Evolutionary conservation across 37 sponge, comb jelly and placozoan species (phyloP).

Genomic region (Halichondria panicea): DNA sequence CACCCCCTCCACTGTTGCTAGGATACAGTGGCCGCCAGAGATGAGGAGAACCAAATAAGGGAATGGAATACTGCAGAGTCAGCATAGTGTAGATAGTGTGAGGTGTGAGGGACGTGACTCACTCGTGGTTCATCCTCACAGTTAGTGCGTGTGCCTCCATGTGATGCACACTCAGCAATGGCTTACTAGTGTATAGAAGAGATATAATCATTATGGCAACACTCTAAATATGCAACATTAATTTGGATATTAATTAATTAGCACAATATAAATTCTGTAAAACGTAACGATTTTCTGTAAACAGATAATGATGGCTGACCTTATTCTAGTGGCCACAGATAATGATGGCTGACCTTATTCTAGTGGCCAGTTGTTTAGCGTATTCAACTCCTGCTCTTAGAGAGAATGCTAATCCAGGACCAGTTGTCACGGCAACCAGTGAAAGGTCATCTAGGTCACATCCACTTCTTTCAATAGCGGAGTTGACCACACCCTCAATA

Average conservation of each 20-base stretch:
- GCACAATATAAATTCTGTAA: too few species aligned
- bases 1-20: slow-evolving; percentile 45
- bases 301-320: slow-evolving; percentile 22
- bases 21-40: slow-evolving; percentile 85
- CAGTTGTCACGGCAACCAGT: slow-evolving; percentile 73
- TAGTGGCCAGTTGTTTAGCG: slow-evolving; percentile 41
- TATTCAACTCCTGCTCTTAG: slow-evolving; percentile 57
- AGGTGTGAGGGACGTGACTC: slow-evolving; percentile 1
- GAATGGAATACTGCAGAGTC: slow-evolving; percentile 62
- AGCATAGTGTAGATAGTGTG: background rate
- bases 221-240: too few species aligned
- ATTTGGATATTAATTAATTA: too few species aligned
- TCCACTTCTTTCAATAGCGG: slow-evolving; percentile 47
- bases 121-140: slow-evolving; percentile 46
- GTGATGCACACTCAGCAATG: slow-evolving; percentile 80
- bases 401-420: slow-evolving; percentile 76
- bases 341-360: slow-evolving; percentile 15
- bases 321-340: slow-evolving; percentile 12
- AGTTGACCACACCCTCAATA: slow-evolving; percentile 33
- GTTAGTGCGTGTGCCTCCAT: slow-evolving; percentile 90
- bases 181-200: slow-evolving; percentile 41
- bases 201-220: background rate
- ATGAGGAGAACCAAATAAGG: slow-evolving; percentile 83
- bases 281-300: too few species aligned
- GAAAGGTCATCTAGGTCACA: slow-evolving; percentile 53